Conservation (phyloP, 2,113 vertebrate species). For the Pseudopipra pipra region DNA sequence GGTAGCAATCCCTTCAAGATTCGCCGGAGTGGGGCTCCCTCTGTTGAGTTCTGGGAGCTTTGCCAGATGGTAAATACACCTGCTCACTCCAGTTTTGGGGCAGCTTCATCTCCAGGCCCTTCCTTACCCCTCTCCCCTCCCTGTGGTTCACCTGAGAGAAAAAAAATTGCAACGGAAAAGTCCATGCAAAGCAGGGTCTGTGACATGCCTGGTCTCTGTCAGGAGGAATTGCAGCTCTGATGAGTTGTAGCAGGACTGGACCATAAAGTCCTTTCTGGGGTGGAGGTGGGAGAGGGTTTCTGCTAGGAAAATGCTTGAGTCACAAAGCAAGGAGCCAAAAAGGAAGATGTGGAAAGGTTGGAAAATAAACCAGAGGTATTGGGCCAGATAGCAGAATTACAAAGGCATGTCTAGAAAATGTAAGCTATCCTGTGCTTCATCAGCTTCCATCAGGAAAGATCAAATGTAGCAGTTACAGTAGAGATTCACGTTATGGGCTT, state of each 20-base stretch:
- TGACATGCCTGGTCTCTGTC: neutral
- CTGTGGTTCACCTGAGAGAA: neutral
- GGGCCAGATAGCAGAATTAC: neutral
- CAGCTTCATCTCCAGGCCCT: neutral
- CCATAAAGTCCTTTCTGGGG: neutral
- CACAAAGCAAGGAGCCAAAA: neutral
- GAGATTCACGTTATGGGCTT: neutral
- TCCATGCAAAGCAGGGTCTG: neutral
- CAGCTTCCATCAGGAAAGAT: slow-evolving; percentile 22
- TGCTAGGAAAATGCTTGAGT: neutral
- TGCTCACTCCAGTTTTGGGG: neutral
- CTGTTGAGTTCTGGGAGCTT: slow-evolving; percentile 58
- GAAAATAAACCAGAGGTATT: slow-evolving; percentile 3
- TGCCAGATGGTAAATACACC: neutral
- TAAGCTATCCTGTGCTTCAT: neutral
- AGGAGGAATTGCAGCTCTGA: neutral
- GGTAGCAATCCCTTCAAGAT: neutral
- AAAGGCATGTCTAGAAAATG: slow-evolving; percentile 13
- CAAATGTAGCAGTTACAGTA: neutral
- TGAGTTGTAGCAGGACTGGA: neutral
- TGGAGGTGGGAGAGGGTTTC: neutral
- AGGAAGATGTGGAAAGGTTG: slow-evolving; percentile 13
- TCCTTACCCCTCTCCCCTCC: neutral
- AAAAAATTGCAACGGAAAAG: neutral
- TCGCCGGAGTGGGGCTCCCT: slow-evolving; percentile 43